Base-by-base conservation (phyloP, 1,140 invertebrate genomes). In the Heliconius hermathena region DNA sequence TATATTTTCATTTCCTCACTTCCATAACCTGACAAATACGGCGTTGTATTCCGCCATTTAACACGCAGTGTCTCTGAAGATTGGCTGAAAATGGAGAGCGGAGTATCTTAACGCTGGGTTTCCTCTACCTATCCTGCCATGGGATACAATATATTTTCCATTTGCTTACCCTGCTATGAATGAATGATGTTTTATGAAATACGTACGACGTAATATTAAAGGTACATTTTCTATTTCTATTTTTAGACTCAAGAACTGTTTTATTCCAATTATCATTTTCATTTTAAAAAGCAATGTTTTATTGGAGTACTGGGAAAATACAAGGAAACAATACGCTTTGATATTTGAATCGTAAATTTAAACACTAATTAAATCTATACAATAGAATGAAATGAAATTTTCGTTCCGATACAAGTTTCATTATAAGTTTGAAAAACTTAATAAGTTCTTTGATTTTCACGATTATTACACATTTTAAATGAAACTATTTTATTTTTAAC, bases 291-390 rank as follows among this genome's bases (percentile, higher is more conserved):
- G 6, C 18, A 72, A 41, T 72, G 0, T 36, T 72, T 72, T 72
- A 72, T 72, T 38, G 60, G 16, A 66, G 1, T 66, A 66, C 60
- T 29, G 60, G 57, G 8, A 26, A 66, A 66, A n/a, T 66, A 66
- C 60, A 66, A 66, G 60, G 26, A 66, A 29, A 66, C 60, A 66
- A 66, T 66, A 29, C 60, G 60, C 60, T 66, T 66, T 66, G 60
- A 66, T 66, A 9, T 26, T 66, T 66, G 60, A 66, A 13, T 66
- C 60, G 26, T 66, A 22, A 57, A 66, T 66, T 66, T 66, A 26
- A 66, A 66, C 52, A 22, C 60, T 26, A 26, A 66, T 66, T 66
- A 29, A 26, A 66, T 66, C 8, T 26, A 66, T n/a, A 66, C 60
- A 66, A 66, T 66, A 29, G 60, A 29, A 29, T 66, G 11, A 66